A percentile compares a stretch with the other conserved stretches of the same genome.
Evolutionary conservation across 2,113 vertebrate species (phyloP).

Genomic region (Nothobranchius kuhntae): DNA sequence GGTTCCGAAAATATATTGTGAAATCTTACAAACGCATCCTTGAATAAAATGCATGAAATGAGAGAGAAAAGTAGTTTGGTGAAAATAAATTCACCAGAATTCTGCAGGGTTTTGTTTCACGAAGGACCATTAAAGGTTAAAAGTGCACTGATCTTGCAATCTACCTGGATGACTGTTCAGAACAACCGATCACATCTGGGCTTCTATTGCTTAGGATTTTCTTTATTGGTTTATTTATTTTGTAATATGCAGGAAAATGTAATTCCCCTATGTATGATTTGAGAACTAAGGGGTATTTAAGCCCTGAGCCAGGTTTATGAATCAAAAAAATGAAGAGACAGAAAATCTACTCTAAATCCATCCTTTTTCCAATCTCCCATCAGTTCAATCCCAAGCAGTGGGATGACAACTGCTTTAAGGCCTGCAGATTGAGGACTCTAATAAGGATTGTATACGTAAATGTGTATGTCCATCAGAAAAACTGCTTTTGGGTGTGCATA

Average conservation of each 20-base stretch:
- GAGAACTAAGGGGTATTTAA: slow-evolving; percentile 58
- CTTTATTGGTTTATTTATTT: slow-evolving; percentile 8
- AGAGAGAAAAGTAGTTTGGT: slow-evolving; percentile 6
- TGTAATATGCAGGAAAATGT: slow-evolving; percentile 47
- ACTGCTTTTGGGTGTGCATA: neutral
- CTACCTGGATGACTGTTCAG: slow-evolving; percentile 31
- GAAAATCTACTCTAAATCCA: slow-evolving; percentile 67
- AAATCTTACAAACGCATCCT: neutral
- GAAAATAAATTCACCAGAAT: slow-evolving; percentile 10
- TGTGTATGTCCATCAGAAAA: slow-evolving; percentile 7
- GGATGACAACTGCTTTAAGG: slow-evolving; percentile 52
- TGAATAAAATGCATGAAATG: neutral
- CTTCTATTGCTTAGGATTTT: slow-evolving; percentile 51
- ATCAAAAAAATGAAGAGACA: slow-evolving; percentile 56
- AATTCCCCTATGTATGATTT: slow-evolving; percentile 61
- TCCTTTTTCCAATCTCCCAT: slow-evolving; percentile 39
- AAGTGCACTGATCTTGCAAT: slow-evolving; percentile 27
- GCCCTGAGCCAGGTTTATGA: slow-evolving; percentile 63
- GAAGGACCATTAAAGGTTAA: slow-evolving; percentile 35
- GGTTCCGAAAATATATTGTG: neutral
- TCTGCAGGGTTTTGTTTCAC: slow-evolving; percentile 4
- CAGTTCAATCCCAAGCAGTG: slow-evolving; percentile 43
- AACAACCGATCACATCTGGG: slow-evolving; percentile 49
- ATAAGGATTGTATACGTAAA: slow-evolving; percentile 29
- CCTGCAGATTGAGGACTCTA: slow-evolving; percentile 40